phyloP scores from a whole-genome alignment of 2,888 invertebrate genomes.

The Eurytoma adleriae region DNA sequence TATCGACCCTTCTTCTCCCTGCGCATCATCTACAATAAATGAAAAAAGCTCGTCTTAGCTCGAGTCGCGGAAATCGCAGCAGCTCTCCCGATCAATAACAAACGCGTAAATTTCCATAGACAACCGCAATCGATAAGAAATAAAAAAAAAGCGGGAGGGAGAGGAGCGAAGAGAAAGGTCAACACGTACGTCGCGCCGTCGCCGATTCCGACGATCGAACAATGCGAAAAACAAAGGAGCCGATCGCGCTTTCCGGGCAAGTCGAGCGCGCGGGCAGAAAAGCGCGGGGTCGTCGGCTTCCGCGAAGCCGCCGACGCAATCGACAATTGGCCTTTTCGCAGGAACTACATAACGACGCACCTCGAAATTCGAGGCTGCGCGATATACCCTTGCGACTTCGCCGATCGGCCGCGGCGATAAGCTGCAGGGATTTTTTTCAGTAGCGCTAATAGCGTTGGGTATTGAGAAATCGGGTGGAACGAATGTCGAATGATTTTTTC shows the following conservation, averaged over 20 bases:
- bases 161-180: constrained; percentile 7
- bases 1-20: too few relatives aligned
- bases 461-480: background rate
- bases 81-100: background rate
- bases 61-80: background rate
- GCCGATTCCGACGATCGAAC: constrained; percentile 49
- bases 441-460: background rate
- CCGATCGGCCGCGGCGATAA: background rate
- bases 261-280: constrained; percentile 3
- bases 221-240: constrained; percentile 53
- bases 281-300: constrained; percentile 43
- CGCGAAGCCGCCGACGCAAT: constrained; percentile 27
- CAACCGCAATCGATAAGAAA: background rate
- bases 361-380: constrained; percentile 42
- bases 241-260: background rate
- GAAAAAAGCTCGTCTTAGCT: too few relatives aligned
- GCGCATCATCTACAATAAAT: too few relatives aligned
- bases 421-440: background rate
- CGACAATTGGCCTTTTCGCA: constrained; percentile 42
- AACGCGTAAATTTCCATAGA: constrained; percentile 3
- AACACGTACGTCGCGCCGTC: constrained; percentile 2
- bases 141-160: background rate
- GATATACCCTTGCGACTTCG: background rate
- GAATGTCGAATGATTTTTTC: too few relatives aligned
- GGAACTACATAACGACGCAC: constrained; percentile 23